Conservation (phyloP, 2,797 vertebrate genomes). For the Knipowitschia caucasica region DNA sequence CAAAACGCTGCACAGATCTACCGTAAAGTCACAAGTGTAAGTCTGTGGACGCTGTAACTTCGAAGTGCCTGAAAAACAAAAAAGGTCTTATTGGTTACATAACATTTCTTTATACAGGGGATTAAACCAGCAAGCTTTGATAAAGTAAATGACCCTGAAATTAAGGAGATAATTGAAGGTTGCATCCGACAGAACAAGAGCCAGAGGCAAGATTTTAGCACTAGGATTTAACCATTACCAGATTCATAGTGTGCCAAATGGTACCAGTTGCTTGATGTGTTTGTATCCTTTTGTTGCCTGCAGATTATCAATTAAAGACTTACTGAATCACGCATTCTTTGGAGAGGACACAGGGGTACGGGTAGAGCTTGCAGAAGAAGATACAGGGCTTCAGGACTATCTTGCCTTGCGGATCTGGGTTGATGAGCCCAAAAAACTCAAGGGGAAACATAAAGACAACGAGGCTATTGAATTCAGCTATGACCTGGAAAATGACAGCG, state of each 20-base stretch:
- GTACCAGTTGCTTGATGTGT: not conserved
- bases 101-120: conserved; percentile 70
- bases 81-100: not conserved
- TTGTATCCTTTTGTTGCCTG: not conserved
- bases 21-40: conserved; percentile 96
- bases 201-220: conserved; percentile 77
- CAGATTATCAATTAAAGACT: conserved; percentile 89
- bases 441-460: conserved; percentile 97
- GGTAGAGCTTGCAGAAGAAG: conserved; percentile 92
- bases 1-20: conserved; percentile 97
- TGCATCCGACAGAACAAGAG: conserved; percentile 92
- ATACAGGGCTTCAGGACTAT: conserved; percentile 78
- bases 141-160: conserved; percentile 92
- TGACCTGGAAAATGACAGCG: conserved; percentile 86
- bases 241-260: not conserved
- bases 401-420: conserved; percentile 92
- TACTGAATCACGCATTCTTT: conserved; percentile 90
- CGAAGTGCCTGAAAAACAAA: not conserved
- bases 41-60: conserved; percentile 39
- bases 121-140: conserved; percentile 96
- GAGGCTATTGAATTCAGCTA: conserved; percentile 98
- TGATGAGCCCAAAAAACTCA: conserved; percentile 93
- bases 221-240: too few species aligned
- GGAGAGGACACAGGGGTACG: conserved; percentile 93
- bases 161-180: conserved; percentile 95